A percentile compares a stretch with the other conserved stretches of the same genome.
Conservation (phyloP, 2,113 vertebrate species). For the Podocnemis expansa region DNA sequence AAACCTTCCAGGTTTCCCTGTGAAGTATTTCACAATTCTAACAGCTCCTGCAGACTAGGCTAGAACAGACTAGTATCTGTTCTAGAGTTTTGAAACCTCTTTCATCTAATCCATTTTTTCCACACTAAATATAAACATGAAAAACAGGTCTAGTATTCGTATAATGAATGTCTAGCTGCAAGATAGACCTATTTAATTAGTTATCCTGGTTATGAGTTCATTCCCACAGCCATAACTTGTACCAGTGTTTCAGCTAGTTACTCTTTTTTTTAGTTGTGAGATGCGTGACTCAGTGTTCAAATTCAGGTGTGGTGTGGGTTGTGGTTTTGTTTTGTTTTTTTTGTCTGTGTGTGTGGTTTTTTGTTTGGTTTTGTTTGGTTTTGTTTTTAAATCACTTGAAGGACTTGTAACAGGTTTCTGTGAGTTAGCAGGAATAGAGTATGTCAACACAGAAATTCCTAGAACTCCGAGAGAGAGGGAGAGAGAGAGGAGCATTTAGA, state of each 20-base stretch:
- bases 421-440: background rate
- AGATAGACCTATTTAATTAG: background rate
- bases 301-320: too few relatives aligned
- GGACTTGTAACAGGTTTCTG: background rate
- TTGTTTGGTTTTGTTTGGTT: too few relatives aligned
- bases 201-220: background rate
- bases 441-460: background rate
- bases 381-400: background rate
- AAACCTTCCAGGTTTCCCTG: slow-evolving; percentile 61
- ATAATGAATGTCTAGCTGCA: background rate
- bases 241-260: slow-evolving; percentile 40
- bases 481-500: slow-evolving; percentile 12
- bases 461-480: background rate
- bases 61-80: background rate
- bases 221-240: slow-evolving; percentile 49
- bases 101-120: background rate
- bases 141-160: background rate
- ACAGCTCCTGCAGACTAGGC: background rate
- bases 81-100: background rate
- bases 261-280: background rate
- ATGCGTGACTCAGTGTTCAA: too few relatives aligned
- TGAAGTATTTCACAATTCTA: slow-evolving; percentile 63
- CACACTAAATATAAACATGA: background rate
- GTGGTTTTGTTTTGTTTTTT: too few relatives aligned
- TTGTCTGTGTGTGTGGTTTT: too few relatives aligned